Base-by-base conservation (phyloP, 2,888 invertebrate species). In the Drosophila nr. perissopoda region DNA sequence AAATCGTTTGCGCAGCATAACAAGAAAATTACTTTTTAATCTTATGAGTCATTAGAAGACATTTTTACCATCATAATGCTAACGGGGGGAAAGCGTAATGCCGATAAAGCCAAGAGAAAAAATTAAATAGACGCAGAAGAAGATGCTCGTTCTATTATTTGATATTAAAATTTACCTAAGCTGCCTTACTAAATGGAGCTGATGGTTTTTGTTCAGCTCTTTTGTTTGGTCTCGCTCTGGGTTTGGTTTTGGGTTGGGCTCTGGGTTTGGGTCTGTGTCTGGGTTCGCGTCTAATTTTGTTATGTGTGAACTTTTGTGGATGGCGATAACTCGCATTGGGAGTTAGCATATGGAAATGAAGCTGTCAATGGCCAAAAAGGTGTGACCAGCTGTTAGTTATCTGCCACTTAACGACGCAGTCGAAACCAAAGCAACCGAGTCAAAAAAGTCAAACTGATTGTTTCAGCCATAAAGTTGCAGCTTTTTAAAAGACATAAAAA, bases 1-100 rank as follows among this genome's bases (percentile, higher is more conserved):
- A 77, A 78, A 83, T 87, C 80, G 76, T 73, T 76, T 81, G 78
- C 78, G 68, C 71, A 64, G 76, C 83, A 86, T 83, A 90, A 87
- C 88, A 82, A 73, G 89, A 86, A 89, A 87, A 87, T 90, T 89
- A 84, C 90, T 87, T 87, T 87, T 87, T 87, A 90, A 90, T 90
- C 87, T 87, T 90, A 87, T 90, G 89, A 82, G 89, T 89, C 87
- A 87, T 87, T 89, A 90, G 90, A 87, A 89, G 87, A 84, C 75
- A 77, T 84, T 84, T 78, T 69, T 76, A 69, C 69, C 40, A 56
- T 38, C 72, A 86, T 77, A 82, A 82, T 75, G 83, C 77, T 76
- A 68, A 57, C 53, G 54, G 74, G 38, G 69, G 58, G 69, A 61
- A 68, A 74, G 76, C 72, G 67, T 76, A 72, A 71, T 59, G 56